A percentile compares a stretch with the other conserved stretches of the same genome.
phyloP scores from a whole-genome alignment of 2,113 vertebrate species.

The Ondatra zibethicus region DNA sequence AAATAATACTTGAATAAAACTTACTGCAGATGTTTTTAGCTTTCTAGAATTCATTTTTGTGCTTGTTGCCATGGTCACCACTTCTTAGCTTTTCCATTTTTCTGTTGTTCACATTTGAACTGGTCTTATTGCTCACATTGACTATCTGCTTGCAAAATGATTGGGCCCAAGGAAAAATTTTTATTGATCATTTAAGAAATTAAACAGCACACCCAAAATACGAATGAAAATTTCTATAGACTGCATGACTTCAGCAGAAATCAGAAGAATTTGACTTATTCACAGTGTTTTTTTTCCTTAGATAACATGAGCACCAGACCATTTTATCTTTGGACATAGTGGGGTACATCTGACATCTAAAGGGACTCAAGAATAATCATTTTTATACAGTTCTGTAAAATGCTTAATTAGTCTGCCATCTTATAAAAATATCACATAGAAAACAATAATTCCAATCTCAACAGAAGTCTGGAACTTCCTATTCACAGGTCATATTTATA shows the following conservation, averaged over 20 bases:
- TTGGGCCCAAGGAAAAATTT: neutral
- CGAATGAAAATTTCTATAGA: neutral
- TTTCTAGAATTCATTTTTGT: constrained; percentile 38
- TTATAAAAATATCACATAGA: neutral
- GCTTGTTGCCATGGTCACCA: constrained; percentile 27
- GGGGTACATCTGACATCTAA: neutral
- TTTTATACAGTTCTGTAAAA: neutral
- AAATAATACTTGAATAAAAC: constrained; percentile 60
- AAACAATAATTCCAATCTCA: neutral
- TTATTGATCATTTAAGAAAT: neutral
- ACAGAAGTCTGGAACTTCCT: neutral
- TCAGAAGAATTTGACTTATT: constrained; percentile 23
- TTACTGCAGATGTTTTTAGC: constrained; percentile 37
- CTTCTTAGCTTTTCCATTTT: neutral
- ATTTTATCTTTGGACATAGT: neutral
- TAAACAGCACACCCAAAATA: neutral
- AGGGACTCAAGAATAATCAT: constrained; percentile 3
- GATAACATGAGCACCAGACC: neutral
- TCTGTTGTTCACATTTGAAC: neutral
- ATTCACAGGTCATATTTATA: neutral
- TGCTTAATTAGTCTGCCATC: neutral
- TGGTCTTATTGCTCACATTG: neutral
- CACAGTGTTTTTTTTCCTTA: neutral
- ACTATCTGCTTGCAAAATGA: neutral
- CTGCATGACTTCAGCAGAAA: neutral